These are phyloP conservation scores for Ianthella basta DNA, from an alignment of 37 sponge, comb jelly and placozoan species.

Conservation along the genomic window DNA sequence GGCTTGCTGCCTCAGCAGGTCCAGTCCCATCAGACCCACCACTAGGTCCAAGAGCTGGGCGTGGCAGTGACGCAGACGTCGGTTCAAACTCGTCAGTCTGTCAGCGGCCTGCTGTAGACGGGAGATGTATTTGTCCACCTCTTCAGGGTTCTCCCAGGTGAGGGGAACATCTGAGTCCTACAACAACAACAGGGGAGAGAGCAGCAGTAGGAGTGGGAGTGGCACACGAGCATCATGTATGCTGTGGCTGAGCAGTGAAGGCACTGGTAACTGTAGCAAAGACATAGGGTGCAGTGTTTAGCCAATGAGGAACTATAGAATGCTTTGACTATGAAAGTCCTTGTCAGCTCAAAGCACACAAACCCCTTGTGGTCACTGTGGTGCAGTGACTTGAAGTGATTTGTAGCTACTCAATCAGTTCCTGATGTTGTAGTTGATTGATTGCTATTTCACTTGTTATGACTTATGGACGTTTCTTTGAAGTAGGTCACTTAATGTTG, in stretches of 20 bases:
- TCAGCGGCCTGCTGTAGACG: constrained; percentile 86
- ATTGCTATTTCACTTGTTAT: too few species aligned
- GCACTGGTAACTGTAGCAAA: too few species aligned
- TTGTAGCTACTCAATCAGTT: too few species aligned
- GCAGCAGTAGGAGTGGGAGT: background rate
- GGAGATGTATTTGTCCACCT: constrained; percentile 85
- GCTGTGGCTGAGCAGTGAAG: background rate
- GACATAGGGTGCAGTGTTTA: too few species aligned
- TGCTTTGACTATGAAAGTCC: too few species aligned
- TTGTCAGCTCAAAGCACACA: too few species aligned
- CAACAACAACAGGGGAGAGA: background rate
- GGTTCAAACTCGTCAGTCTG: constrained; percentile 88
- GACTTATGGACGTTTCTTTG: too few species aligned
- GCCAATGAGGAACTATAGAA: too few species aligned
- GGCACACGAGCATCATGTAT: background rate
- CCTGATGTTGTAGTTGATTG: too few species aligned
- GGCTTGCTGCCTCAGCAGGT: constrained; percentile 86
- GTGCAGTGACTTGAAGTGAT: too few species aligned
- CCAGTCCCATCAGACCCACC: constrained; percentile 77
- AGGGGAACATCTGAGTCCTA: constrained; percentile 55
- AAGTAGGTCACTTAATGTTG: too few species aligned
- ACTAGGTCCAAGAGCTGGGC: constrained; percentile 83
- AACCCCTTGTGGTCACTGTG: too few species aligned
- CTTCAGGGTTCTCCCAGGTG: constrained; percentile 93
- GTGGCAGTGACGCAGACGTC: constrained; percentile 91